Conservation (phyloP, 2,797 vertebrate genomes). For the Centroberyx gerrardi region DNA sequence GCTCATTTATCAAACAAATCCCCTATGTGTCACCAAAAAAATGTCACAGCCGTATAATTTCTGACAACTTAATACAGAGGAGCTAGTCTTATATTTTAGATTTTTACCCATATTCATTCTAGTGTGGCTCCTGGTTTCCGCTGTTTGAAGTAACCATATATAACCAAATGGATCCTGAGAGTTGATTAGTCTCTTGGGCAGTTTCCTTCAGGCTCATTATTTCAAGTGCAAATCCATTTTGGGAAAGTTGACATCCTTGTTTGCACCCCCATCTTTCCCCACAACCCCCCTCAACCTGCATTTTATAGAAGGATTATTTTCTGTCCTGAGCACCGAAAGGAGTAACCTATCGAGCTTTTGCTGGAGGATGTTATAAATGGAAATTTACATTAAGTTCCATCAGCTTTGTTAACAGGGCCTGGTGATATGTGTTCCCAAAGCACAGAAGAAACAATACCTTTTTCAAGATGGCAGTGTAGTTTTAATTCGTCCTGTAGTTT, state of each 20-base stretch:
- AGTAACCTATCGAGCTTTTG: conserved; percentile 99
- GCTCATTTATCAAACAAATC: not conserved
- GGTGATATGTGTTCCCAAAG: conserved; percentile 94
- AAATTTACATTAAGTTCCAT: conserved; percentile 96
- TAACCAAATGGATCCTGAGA: conserved; percentile 19
- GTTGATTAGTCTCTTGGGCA: conserved; percentile 24
- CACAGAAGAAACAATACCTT: conserved; percentile 53
- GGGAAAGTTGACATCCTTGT: conserved; percentile 27
- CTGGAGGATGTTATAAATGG: conserved; percentile 99
- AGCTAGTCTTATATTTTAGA: not conserved
- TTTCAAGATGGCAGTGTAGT: not conserved
- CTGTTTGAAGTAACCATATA: not conserved
- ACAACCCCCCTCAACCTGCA: conserved; percentile 46
- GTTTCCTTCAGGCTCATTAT: conserved; percentile 40
- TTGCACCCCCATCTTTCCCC: conserved; percentile 29
- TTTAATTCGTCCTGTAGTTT: not conserved
- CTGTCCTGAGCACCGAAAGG: conserved; percentile 95
- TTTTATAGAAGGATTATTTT: conserved; percentile 57
- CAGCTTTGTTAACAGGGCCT: conserved; percentile 94
- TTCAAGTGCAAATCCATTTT: conserved; percentile 33
- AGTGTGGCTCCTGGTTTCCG: conserved; percentile 11
- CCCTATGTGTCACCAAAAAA: not conserved
- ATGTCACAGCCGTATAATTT: not conserved
- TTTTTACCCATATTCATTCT: not conserved
- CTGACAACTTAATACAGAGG: not conserved